phyloP scores from a whole-genome alignment of 2,888 invertebrate species.

The Watsonalla cultraria region DNA sequence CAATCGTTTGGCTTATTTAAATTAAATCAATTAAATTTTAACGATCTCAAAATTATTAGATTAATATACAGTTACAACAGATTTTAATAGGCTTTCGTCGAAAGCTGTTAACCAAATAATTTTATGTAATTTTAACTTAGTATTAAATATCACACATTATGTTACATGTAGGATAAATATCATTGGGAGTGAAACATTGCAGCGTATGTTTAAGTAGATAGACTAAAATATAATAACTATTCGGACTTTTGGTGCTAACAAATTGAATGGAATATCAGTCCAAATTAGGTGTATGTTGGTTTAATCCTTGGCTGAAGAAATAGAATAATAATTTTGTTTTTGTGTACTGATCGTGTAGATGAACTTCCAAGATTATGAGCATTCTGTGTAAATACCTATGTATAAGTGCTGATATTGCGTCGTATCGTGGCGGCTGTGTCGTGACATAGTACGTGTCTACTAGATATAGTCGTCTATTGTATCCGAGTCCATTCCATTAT shows the following conservation, averaged over 20 bases:
- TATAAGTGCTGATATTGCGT: neutral
- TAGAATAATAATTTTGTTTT: neutral
- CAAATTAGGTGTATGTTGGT: slow-evolving; percentile 36
- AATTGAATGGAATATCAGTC: slow-evolving; percentile 55
- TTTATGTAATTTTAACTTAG: neutral
- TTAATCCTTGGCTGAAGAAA: slow-evolving; percentile 5
- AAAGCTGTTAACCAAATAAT: neutral
- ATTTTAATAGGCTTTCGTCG: neutral
- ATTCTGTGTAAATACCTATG: neutral
- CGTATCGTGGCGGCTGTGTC: no score
- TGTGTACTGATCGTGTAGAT: neutral
- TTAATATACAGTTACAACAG: neutral
- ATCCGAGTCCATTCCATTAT: neutral
- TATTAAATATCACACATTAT: neutral
- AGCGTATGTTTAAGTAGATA: slow-evolving; percentile 49
- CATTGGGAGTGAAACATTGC: slow-evolving; percentile 23
- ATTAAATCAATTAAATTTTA: neutral
- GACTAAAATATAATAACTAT: slow-evolving; percentile 50
- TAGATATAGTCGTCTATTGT: neutral
- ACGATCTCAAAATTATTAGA: neutral
- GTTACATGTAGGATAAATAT: slow-evolving; percentile 16
- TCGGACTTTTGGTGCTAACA: slow-evolving; percentile 71
- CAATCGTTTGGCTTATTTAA: neutral
- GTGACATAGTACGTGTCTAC: no score
- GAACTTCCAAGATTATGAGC: neutral